Evolutionary conservation across 2,797 vertebrate genomes (phyloP), one percentile per base, ranked within the genome.

Genomic region (Moxostoma hubbsi): DNA sequence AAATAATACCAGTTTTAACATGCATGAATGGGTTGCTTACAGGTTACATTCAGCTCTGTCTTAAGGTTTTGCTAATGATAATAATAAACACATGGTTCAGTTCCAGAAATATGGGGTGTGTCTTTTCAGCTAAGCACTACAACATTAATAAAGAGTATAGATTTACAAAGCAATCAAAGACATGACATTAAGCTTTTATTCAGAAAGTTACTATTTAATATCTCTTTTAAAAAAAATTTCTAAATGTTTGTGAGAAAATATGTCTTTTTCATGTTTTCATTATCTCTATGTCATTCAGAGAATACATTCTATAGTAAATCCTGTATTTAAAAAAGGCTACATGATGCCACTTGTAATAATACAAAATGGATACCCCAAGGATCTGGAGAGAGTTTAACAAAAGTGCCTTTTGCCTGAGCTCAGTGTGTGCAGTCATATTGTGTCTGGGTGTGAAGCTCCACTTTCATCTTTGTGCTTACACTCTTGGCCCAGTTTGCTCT

Each of bases 391-490:
- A 63, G 62, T 71, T 47, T n/a, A 51, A 75, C 78, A 81, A 75
- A 83, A 73, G 50, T 75, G 58, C 15, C 36, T 58, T 82, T 81
- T 59, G 82, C 58, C 57, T 61, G 8, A 59, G 45, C 66, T 72
- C 71, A 80, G 64, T 69, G 63, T 80, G 65, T 16, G 55, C 61
- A 36, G 64, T 80, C 65, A 54, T 65, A 75, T 77, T 81, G 77
- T 75, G 65, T 61, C 54, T 73, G 65, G 67, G 47, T 77, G 82
- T 77, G 82, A 85, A 77, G 80, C 77, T 69, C 79, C 12, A 64
- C 81, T 72, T 78, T 83, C 68, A 81, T 70, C 81, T 64, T 65
- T 71, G 57, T 55, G 43, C 63, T 85, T 81, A 63, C 55, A 75
- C 73, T 76, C 64, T 86, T 82, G 77, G 73, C 81, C 76, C 12